phyloP scores from a whole-genome alignment of 2,888 invertebrate genomes.

The Heteropelma amictum region DNA sequence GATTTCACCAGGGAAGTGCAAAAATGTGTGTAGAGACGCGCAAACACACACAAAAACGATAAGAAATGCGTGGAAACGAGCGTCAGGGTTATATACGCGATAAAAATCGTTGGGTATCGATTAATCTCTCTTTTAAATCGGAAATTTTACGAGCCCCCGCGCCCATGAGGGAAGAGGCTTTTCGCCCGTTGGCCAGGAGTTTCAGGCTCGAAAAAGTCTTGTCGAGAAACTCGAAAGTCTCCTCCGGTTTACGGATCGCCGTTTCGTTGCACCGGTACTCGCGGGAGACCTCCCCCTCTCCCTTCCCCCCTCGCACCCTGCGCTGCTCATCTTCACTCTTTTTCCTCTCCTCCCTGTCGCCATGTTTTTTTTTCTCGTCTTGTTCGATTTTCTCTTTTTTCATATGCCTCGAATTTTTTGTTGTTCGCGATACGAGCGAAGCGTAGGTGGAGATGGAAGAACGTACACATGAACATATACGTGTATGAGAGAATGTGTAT shows the following conservation, averaged over 20 bases:
- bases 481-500: background rate
- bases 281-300: conserved; percentile 29
- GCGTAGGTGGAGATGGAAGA: conserved; percentile 28
- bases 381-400: conserved; percentile 26
- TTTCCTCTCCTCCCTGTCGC: conserved; percentile 58
- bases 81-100: conserved; percentile 54
- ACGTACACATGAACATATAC: background rate
- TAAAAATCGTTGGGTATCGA: conserved; percentile 60
- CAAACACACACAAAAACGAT: background rate
- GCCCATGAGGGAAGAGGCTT: conserved; percentile 7
- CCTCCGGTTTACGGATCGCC: background rate
- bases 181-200: background rate
- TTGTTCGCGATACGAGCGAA: conserved; percentile 23
- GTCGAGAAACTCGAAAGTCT: conserved; percentile 34
- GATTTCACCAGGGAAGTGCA: conserved; percentile 1
- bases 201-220: conserved; percentile 6
- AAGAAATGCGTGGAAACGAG: conserved; percentile 31
- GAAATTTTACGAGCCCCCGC: conserved; percentile 55
- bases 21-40: conserved; percentile 22
- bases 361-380: conserved; percentile 38
- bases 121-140: conserved; percentile 61
- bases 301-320: background rate
- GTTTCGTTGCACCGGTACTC: conserved; percentile 41
- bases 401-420: conserved; percentile 43
- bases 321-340: conserved; percentile 16